Evolutionary conservation across 2,113 vertebrate genomes (phyloP), one percentile per base, ranked within the genome.

Genomic region (Danio rerio): DNA sequence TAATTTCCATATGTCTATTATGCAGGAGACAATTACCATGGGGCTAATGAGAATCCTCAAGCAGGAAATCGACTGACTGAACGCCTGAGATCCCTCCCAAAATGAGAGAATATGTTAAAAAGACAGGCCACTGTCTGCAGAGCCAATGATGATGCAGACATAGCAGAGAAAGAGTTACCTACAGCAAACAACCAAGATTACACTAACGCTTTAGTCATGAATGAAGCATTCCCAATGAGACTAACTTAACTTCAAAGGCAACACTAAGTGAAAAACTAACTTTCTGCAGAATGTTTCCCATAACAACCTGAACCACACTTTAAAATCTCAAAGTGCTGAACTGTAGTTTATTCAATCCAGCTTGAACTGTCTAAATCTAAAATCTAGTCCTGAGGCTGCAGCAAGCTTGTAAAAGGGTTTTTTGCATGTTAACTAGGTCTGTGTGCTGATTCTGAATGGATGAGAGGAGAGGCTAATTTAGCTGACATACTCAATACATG

Each of bases 1-100:
- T 91, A 92, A 93, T 94, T 89, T 94, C 92, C 92, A 94, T 93
- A 92, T 92, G 93, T 94, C 91, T 82, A 87, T 90, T 92, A 92
- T 81, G 85, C 86, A 89, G 86, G 11, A 91, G 91, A 90, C 91
- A 93, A 94, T 94, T 92, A 94, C 88, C 3, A 55, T 83, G 56
- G 78, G 77, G 86, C 88, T 94, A 94, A 93, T 92, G 92, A 93
- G 89, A 91, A 92, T 77, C 84, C 87, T 83, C n/a, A 68, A 81
- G 18, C 83, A 78, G 86, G 83, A 89, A 81, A 91, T 73, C 85
- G 87, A 91, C 90, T 82, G 58, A 73, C 80, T 65, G 88, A 91
- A 86, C 78, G 90, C 77, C 90, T 84, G 80, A 88, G 87, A 91
- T 89, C 88, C 87, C 86, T 74, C 83, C 69, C 78, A 82, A 68